Conservation (phyloP, 2,888 invertebrate species). For the Pecten maximus region DNA sequence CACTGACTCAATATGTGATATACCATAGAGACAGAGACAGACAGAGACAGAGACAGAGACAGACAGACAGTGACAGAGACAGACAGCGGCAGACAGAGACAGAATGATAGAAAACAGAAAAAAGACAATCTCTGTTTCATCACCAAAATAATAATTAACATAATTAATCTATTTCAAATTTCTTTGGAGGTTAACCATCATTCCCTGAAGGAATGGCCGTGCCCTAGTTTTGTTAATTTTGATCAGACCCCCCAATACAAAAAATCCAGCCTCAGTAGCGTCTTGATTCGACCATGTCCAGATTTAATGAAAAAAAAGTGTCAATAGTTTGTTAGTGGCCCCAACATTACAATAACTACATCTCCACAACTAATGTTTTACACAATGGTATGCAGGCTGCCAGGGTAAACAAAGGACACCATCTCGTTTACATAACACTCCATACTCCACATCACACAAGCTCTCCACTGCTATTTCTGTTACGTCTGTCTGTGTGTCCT, state of each 20-base stretch:
- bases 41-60: too few relatives aligned
- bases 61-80: too few relatives aligned
- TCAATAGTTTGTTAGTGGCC: not conserved
- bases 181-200: too few relatives aligned
- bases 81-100: too few relatives aligned
- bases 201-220: too few relatives aligned
- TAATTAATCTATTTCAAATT: too few relatives aligned
- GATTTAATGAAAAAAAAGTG: constrained; percentile 9
- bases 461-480: not conserved
- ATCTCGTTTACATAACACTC: constrained; percentile 25
- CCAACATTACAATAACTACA: not conserved
- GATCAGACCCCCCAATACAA: not conserved
- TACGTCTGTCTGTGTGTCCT: not conserved
- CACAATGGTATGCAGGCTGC: not conserved
- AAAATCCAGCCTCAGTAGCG: not conserved
- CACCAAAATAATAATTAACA: too few relatives aligned
- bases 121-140: too few relatives aligned
- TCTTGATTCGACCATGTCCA: not conserved
- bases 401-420: constrained; percentile 34
- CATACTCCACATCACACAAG: not conserved
- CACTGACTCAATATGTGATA: too few relatives aligned
- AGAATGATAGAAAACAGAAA: too few relatives aligned
- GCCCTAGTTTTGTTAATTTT: not conserved
- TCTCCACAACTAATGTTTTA: not conserved
- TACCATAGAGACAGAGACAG: too few relatives aligned